Evolutionary conservation across 2,797 vertebrate genomes (phyloP).

Genomic region (Erethizon dorsatum): DNA sequence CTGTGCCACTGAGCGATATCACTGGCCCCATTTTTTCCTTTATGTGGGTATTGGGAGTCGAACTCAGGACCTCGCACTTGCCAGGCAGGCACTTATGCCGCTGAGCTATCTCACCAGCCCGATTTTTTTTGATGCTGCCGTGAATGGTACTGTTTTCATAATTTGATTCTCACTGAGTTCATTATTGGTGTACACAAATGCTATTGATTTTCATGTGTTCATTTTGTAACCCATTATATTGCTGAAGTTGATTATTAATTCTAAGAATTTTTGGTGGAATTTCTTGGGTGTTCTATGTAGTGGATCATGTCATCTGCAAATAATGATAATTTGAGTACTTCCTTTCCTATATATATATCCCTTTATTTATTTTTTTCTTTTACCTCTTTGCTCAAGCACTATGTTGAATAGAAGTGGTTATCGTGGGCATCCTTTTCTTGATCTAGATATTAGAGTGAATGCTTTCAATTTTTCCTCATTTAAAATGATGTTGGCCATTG

Average conservation of each 20-base stretch:
- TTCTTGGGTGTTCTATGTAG: not conserved
- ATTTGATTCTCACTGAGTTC: not conserved
- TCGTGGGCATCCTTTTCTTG: not conserved
- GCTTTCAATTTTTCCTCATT: not conserved
- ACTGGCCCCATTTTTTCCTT: no score
- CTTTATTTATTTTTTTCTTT: not conserved
- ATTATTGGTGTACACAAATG: not conserved
- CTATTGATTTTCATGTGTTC: not conserved
- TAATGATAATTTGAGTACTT: no score
- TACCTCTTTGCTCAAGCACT: not conserved
- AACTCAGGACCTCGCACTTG: no score
- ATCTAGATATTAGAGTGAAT: not conserved
- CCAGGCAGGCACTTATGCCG: no score
- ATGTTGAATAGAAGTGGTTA: not conserved
- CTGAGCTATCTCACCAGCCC: no score
- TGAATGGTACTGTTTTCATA: not conserved
- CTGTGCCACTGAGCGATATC: no score
- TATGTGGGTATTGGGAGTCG: no score
- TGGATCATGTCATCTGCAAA: not conserved
- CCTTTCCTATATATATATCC: not conserved
- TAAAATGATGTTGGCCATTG: not conserved
- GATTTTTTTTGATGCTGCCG: not conserved
- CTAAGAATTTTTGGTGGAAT: not conserved
- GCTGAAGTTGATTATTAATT: not conserved
- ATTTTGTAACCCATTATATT: not conserved